phyloP scores from a whole-genome alignment of 2,113 vertebrate species.

The Saguinus midas region DNA sequence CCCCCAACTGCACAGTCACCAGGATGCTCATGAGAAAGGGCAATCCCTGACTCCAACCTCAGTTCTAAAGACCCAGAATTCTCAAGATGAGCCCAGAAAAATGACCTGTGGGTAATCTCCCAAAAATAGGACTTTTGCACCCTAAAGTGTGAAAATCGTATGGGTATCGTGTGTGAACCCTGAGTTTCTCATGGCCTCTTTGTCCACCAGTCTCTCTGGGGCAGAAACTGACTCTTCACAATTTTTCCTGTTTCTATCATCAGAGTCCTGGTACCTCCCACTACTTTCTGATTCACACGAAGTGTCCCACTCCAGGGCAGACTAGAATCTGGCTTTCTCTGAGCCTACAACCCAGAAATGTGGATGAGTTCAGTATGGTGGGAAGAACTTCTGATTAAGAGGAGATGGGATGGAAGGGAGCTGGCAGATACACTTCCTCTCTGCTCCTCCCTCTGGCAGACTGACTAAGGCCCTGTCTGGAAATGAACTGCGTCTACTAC shows the following conservation, averaged over 20 bases:
- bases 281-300: background rate
- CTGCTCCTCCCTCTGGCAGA: background rate
- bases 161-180: accelerated
- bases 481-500: no score
- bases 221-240: background rate
- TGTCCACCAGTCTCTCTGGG: background rate
- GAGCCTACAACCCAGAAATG: background rate
- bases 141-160: background rate
- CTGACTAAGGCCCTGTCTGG: background rate
- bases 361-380: background rate
- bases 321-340: background rate
- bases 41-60: background rate
- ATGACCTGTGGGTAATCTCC: background rate
- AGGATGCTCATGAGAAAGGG: background rate
- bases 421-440: background rate
- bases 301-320: background rate
- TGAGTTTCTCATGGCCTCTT: accelerated
- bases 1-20: background rate
- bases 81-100: background rate
- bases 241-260: background rate
- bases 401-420: no score
- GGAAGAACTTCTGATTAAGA: background rate
- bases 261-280: background rate
- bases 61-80: background rate
- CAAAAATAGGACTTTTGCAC: background rate